Evolutionary conservation across 2,113 vertebrate species (phyloP).

Genomic region (Mesocricetus auratus): DNA sequence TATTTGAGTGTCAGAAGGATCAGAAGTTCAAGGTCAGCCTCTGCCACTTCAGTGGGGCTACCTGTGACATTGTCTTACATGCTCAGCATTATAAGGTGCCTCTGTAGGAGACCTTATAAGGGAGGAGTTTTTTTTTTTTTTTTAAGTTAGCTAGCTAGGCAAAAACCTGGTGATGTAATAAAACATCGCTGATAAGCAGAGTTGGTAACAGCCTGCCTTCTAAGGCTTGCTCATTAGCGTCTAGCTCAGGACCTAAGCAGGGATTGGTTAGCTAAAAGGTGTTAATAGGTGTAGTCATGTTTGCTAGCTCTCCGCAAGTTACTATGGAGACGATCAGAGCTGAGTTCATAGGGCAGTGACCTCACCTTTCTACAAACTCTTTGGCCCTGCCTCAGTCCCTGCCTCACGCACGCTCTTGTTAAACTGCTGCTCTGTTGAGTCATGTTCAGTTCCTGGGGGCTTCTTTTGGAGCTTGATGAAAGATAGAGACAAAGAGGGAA

Average conservation of each 20-base stretch:
- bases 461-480: conserved; percentile 62
- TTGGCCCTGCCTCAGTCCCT: background rate
- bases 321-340: conserved; percentile 47
- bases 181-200: background rate
- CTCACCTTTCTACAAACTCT: conserved; percentile 64
- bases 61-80: background rate
- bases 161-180: conserved; percentile 10
- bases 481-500: background rate
- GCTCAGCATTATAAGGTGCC: background rate
- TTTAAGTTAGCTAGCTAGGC: background rate
- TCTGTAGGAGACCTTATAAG: background rate
- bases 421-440: conserved; percentile 72
- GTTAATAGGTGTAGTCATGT: background rate
- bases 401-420: background rate
- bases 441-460: conserved; percentile 57
- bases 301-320: conserved; percentile 46
- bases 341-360: conserved; percentile 60
- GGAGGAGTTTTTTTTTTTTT: background rate
- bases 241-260: background rate
- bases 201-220: background rate
- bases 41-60: background rate
- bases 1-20: background rate
- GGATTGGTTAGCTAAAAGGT: background rate
- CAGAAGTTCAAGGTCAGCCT: background rate
- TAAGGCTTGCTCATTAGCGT: conserved; percentile 4